phyloP scores from a whole-genome alignment of 2,888 invertebrate genomes.

The Hyposoter dolosus region DNA sequence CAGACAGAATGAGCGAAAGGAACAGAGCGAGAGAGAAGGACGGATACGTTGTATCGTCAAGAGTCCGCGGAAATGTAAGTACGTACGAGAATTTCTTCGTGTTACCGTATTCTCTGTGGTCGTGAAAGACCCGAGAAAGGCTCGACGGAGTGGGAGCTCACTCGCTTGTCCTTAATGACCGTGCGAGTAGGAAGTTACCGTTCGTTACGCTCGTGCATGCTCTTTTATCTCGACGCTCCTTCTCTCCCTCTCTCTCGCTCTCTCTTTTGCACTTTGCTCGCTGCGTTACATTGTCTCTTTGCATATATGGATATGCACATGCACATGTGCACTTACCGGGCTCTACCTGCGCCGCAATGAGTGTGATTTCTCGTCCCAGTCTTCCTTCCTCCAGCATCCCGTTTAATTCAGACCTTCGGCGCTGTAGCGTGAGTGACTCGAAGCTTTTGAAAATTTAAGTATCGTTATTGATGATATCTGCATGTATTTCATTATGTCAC shows the following conservation, averaged over 20 bases:
- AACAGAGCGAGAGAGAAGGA: not conserved
- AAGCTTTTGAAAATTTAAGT: not conserved
- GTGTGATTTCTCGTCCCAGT: constrained; percentile 9
- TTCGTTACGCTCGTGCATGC: constrained; percentile 50
- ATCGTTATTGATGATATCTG: not conserved
- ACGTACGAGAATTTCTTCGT: constrained; percentile 26
- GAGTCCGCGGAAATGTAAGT: constrained; percentile 22
- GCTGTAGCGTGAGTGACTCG: not conserved
- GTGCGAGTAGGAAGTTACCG: constrained; percentile 62
- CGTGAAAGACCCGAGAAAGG: not conserved
- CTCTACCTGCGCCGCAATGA: not conserved
- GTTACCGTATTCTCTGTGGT: not conserved
- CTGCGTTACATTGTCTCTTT: constrained; percentile 31
- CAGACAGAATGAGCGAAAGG: constrained; percentile 27
- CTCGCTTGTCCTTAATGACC: constrained; percentile 62
- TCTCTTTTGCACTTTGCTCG: not conserved
- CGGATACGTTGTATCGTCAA: not conserved
- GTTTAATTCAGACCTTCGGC: constrained; percentile 9
- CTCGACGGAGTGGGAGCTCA: constrained; percentile 24
- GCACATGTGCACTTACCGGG: not conserved
- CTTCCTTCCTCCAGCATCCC: constrained; percentile 36
- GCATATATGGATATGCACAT: not conserved
- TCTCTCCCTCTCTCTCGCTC: constrained; percentile 17
- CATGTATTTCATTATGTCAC: not conserved
- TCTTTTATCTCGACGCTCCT: constrained; percentile 2